Conservation (phyloP, 1,140 invertebrate species). For the Cataglyphis hispanica region DNA sequence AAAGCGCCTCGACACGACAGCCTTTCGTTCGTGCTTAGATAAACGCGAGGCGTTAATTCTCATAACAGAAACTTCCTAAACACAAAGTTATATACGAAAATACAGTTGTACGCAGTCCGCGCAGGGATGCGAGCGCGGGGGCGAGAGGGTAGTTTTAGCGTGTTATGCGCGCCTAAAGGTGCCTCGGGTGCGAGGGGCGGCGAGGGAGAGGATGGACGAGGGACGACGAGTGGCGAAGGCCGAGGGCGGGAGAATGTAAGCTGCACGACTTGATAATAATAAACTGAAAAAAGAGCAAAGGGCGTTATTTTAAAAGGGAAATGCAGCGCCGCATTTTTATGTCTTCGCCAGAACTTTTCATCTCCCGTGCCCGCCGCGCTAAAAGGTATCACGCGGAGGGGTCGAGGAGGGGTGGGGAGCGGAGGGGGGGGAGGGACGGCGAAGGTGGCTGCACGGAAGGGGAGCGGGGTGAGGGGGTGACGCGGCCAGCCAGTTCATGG, state of each 20-base stretch:
- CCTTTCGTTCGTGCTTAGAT: constrained; percentile 41
- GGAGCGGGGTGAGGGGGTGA: constrained; percentile 23
- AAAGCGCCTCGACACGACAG: constrained; percentile 20
- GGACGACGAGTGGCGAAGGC: constrained; percentile 22
- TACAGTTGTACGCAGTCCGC: constrained; percentile 67
- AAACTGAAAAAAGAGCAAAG: constrained; percentile 85
- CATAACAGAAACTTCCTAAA: constrained; percentile 82
- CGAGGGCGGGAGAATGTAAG: constrained; percentile 58
- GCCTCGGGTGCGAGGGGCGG: constrained; percentile 36
- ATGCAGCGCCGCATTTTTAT: constrained; percentile 86
- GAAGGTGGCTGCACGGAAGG: not conserved
- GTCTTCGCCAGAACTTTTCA: constrained; percentile 87
- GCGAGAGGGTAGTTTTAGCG: constrained; percentile 54
- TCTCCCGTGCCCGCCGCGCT: constrained; percentile 73
- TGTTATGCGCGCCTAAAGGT: constrained; percentile 72
- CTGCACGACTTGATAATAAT: constrained; percentile 86
- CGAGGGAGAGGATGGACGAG: constrained; percentile 30
- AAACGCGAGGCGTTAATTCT: constrained; percentile 81
- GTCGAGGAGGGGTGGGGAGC: no score
- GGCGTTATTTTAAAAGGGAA: constrained; percentile 87
- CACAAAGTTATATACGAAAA: constrained; percentile 76
- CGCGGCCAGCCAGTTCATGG: constrained; percentile 65
- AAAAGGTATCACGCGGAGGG: constrained; percentile 46
- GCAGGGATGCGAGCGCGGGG: constrained; percentile 24
- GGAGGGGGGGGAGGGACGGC: constrained; percentile 31